Conservation (phyloP, 2,113 vertebrate genomes). For the Penelope pileata region DNA sequence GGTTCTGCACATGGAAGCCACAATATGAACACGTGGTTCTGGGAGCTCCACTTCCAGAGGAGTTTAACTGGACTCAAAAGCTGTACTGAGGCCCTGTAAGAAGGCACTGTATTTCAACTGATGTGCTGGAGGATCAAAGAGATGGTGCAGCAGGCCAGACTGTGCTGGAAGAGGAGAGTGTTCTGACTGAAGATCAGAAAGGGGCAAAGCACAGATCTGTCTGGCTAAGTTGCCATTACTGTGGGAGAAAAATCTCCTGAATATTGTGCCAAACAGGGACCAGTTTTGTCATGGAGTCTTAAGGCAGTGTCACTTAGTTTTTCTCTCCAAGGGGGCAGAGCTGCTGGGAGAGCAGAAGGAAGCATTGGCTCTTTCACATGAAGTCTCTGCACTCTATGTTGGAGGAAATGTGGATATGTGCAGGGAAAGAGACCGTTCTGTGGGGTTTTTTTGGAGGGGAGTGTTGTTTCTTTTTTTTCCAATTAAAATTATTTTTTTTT, state of each 20-base stretch:
- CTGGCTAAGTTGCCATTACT: neutral
- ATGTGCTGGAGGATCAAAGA: neutral
- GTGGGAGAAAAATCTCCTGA: neutral
- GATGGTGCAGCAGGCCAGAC: neutral
- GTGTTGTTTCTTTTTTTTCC: neutral
- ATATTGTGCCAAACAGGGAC: constrained; percentile 11
- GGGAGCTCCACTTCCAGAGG: neutral
- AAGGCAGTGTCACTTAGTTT: neutral
- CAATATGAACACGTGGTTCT: constrained; percentile 73
- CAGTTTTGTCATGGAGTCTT: neutral
- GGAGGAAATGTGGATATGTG: neutral
- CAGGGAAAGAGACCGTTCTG: neutral
- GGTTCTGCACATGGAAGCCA: constrained; percentile 94
- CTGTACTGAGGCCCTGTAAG: neutral
- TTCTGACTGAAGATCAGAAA: neutral
- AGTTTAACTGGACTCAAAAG: neutral
- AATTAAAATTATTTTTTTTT: constrained; percentile 51
- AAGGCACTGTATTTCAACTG: neutral
- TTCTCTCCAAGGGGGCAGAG: neutral
- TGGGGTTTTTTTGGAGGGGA: neutral
- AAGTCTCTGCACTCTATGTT: neutral
- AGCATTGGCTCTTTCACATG: neutral
- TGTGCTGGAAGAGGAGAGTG: neutral
- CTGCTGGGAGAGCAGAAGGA: neutral
- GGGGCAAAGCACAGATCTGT: neutral